A percentile compares a stretch with the other conserved stretches of the same genome.
Conservation (phyloP, 2,113 vertebrate species). For the Lethenteron camtschaticum region DNA sequence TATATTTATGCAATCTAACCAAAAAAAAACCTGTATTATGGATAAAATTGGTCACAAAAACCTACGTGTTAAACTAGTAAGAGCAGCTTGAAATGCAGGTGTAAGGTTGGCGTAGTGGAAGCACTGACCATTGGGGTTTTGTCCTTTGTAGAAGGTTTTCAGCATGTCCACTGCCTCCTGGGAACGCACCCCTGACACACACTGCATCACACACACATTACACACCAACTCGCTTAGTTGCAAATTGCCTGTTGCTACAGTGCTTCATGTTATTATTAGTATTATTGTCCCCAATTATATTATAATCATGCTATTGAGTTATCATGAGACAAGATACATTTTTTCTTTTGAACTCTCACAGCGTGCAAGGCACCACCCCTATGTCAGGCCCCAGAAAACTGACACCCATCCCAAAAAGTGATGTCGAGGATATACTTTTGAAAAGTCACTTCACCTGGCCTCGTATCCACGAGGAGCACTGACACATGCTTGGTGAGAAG, state of each 20-base stretch:
- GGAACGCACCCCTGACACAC: slow-evolving; percentile 48
- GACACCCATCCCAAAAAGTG: too few relatives aligned
- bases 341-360: background rate
- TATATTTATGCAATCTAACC: too few relatives aligned
- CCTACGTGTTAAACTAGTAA: too few relatives aligned
- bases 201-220: slow-evolving; percentile 26
- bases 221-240: slow-evolving; percentile 7
- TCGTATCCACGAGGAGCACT: too few relatives aligned
- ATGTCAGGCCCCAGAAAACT: background rate
- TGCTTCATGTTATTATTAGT: background rate
- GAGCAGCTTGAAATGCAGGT: too few relatives aligned
- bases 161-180: slow-evolving; percentile 72
- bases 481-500: too few relatives aligned
- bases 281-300: background rate
- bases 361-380: background rate
- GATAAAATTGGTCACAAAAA: too few relatives aligned
- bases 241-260: background rate
- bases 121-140: slow-evolving; percentile 74
- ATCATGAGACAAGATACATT: background rate
- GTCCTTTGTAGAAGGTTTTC: slow-evolving; percentile 76
- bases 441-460: too few relatives aligned
- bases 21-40: too few relatives aligned
- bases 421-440: too few relatives aligned
- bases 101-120: background rate
- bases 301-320: background rate